Evolutionary conservation across 1,140 invertebrate genomes (phyloP), one percentile per base, ranked within the genome.

Genomic region (Globodera rostochiensis): DNA sequence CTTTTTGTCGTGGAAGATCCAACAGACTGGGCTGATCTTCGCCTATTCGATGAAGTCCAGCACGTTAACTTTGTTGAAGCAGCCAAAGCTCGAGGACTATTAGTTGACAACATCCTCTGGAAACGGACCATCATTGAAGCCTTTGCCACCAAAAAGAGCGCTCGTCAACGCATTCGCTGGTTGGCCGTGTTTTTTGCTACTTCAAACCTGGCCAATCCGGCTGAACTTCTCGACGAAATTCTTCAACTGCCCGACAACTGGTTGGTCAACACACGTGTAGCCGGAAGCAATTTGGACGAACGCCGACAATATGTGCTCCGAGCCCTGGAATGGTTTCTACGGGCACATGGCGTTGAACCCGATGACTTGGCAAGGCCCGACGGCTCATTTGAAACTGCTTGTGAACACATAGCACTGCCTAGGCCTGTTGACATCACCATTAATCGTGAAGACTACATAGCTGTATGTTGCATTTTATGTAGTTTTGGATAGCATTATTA

Each of bases 281-380:
- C 71, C n/a, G 71, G 71, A n/a, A 6, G 15, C 19, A 11, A 6
- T 5, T 79, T 77, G 25, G n/a, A 77, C 3, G 46, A 64, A 21
- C 11, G 71, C 15, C 46, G 19, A 19, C 46, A 73, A 21, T 73
- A 73, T 19, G 71, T 73, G 6, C n/a, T 73, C 6, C 11, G 19
- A 6, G 71, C 71, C 6, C n/a, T 73, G 15, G 71, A 73, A 19
- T 73, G 71, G 71, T 73, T 73, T 6, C n/a, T 73, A 21, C 46
- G 71, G 2, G 71, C 15, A 6, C 46, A 73, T 21, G 71, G 71
- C 13, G 15, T 73, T 0, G 49, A 50, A 50, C 13, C 71, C 1
- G 71, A 73, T 19, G 71, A 73, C 15, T 3, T 73, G 15, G 15
- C 46, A n/a, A 11, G 71, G 11, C 13, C 11, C 6, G 71, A 73